These are phyloP conservation scores for Anabas testudineus DNA, from an alignment of 2,797 vertebrate species.

Conservation along the genomic window DNA sequence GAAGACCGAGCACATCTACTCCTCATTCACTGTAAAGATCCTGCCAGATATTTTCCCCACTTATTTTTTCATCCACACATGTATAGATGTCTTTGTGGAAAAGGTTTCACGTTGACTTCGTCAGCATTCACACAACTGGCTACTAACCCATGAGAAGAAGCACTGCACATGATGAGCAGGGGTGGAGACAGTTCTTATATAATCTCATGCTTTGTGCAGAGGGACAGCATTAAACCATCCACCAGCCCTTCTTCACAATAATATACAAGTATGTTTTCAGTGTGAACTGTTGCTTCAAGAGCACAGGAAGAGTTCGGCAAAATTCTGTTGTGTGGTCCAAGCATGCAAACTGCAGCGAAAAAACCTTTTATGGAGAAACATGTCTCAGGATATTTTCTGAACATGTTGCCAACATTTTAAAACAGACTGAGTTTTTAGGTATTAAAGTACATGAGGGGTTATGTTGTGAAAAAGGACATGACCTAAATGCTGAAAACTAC, in stretches of 20 bases:
- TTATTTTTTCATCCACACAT: not conserved
- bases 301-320: too few relatives aligned
- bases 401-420: slow-evolving; percentile 15
- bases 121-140: not conserved
- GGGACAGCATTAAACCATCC: too few relatives aligned
- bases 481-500: slow-evolving; percentile 32
- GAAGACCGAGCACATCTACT: not conserved
- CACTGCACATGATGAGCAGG: slow-evolving; percentile 1
- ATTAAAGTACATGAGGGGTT: slow-evolving; percentile 27
- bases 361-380: slow-evolving; percentile 1
- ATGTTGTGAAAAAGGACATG: slow-evolving; percentile 31
- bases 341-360: not conserved
- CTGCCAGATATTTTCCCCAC: slow-evolving; percentile 14
- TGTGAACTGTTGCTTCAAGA: too few relatives aligned
- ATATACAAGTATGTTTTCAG: too few relatives aligned
- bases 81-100: not conserved
- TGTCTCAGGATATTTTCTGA: slow-evolving; percentile 13
- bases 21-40: not conserved
- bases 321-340: too few relatives aligned
- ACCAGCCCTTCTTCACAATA: too few relatives aligned
- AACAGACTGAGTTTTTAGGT: slow-evolving; percentile 20
- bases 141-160: not conserved
- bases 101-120: not conserved
- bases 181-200: slow-evolving; percentile 14
- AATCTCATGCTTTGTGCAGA: slow-evolving; percentile 9